These are phyloP conservation scores for Phytoseiulus persimilis DNA, from an alignment of 2,888 invertebrate species.

Conservation along the genomic window DNA sequence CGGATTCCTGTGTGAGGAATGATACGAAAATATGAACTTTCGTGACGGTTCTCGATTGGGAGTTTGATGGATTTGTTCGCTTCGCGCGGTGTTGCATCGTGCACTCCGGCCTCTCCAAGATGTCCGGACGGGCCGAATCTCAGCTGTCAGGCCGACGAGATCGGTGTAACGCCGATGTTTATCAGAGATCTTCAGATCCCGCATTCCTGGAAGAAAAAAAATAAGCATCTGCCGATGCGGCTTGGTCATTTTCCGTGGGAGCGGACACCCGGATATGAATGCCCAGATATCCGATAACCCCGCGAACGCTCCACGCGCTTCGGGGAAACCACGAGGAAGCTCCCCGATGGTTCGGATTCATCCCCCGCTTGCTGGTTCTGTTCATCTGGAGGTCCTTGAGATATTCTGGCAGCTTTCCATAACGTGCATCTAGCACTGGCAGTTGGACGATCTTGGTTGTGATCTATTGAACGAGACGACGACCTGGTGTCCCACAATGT, in stretches of 20 bases:
- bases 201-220: background rate
- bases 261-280: no score
- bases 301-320: no score
- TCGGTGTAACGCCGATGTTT: background rate
- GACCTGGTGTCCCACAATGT: background rate
- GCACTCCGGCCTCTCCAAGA: background rate
- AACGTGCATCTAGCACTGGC: background rate
- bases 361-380: background rate
- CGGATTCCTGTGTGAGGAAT: no score
- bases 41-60: background rate
- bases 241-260: no score
- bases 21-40: no score
- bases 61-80: background rate
- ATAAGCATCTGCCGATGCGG: background rate
- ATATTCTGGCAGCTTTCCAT: background rate
- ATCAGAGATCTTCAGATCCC: background rate
- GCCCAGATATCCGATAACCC: no score
- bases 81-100: background rate
- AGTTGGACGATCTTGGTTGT: background rate
- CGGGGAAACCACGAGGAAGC: background rate
- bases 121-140: background rate
- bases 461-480: background rate
- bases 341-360: background rate
- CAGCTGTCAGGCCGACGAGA: background rate
- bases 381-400: background rate